These are phyloP conservation scores for Marcusenius ussheri DNA, from an alignment of 2,113 vertebrate species.

Conservation along the genomic window DNA sequence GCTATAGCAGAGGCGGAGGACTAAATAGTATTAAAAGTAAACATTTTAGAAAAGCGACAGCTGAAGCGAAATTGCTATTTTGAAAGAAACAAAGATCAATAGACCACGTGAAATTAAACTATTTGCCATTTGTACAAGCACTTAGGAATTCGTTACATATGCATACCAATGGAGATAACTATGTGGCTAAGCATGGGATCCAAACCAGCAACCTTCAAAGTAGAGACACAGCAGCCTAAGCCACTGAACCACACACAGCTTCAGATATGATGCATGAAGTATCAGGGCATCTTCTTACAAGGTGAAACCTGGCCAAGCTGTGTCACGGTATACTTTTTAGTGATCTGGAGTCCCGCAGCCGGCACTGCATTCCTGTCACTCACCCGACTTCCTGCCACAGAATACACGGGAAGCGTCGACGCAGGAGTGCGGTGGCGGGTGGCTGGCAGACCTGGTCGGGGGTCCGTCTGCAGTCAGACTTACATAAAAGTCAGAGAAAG, in stretches of 20 bases:
- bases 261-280: background rate
- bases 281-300: background rate
- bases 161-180: background rate
- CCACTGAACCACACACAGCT: background rate
- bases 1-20: background rate
- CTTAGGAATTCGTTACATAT: background rate
- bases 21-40: background rate
- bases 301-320: background rate
- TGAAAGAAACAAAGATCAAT: background rate
- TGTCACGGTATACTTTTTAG: background rate
- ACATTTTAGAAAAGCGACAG: background rate
- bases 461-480: background rate
- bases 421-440: background rate
- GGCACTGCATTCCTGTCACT: slow-evolving; percentile 7
- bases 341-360: background rate
- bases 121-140: background rate
- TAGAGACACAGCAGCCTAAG: background rate
- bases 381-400: slow-evolving; percentile 3
- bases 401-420: slow-evolving; percentile 13
- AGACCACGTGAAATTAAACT: background rate
- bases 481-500: slow-evolving; percentile 8
- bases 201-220: background rate
- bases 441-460: background rate
- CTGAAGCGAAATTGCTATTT: background rate
- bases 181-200: background rate